A percentile compares a stretch with the other conserved stretches of the same genome.
These are phyloP conservation scores for Scleropages formosus DNA, from an alignment of 2,797 vertebrate species.

Conservation along the genomic window DNA sequence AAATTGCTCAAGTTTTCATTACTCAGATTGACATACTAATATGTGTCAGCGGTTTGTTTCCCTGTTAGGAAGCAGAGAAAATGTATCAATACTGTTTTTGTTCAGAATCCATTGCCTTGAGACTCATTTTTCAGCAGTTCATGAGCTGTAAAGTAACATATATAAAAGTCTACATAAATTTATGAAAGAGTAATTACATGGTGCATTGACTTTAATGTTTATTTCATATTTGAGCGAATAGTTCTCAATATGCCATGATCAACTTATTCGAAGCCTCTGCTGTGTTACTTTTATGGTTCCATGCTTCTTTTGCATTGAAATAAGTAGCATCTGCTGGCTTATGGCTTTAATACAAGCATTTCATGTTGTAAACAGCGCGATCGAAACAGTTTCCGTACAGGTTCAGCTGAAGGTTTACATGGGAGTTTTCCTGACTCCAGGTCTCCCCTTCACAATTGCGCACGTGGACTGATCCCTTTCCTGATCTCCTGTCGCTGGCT, in stretches of 20 bases:
- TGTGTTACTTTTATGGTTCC: constrained; percentile 52
- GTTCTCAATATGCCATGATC: constrained; percentile 53
- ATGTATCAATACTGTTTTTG: constrained; percentile 35
- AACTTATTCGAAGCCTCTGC: constrained; percentile 53
- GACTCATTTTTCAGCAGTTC: constrained; percentile 52
- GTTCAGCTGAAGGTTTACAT: not conserved
- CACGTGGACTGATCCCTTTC: constrained; percentile 64
- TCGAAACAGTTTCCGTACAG: not conserved
- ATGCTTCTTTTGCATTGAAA: constrained; percentile 52
- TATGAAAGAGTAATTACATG: constrained; percentile 66
- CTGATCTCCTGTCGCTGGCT: constrained; percentile 62
- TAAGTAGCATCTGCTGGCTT: constrained; percentile 50
- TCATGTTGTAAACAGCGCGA: not conserved
- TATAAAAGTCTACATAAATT: constrained; percentile 47
- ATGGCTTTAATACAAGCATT: constrained; percentile 16
- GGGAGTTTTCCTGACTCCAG: constrained; percentile 40
- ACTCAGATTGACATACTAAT: not conserved
- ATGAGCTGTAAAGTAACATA: constrained; percentile 56
- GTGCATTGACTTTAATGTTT: constrained; percentile 67
- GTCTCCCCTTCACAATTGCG: constrained; percentile 64
- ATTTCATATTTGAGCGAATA: constrained; percentile 61
- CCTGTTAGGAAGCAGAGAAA: constrained; percentile 25
- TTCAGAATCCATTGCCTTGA: constrained; percentile 36
- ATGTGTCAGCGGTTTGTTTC: too few species aligned
- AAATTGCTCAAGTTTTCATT: too few species aligned